Percentiles rank a stretch among this genome's conserved stretches.
phyloP scores from a whole-genome alignment of 2,888 invertebrate species.

The Atethmia centrago region DNA sequence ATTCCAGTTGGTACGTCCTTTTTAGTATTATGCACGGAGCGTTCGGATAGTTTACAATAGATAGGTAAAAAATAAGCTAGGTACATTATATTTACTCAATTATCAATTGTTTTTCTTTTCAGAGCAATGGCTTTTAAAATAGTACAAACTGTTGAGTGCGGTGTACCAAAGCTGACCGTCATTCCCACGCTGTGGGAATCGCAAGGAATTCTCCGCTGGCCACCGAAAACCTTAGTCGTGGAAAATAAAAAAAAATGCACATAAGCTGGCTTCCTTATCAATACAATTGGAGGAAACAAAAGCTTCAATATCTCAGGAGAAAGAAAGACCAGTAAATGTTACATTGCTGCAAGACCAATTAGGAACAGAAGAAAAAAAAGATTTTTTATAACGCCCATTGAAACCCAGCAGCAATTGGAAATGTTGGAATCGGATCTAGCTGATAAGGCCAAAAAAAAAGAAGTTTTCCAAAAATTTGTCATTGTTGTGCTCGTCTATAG shows the following conservation, averaged over 20 bases:
- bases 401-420: conserved; percentile 33
- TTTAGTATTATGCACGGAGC: conserved; percentile 21
- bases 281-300: conserved; percentile 35
- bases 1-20: conserved; percentile 18
- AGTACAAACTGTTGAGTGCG: conserved; percentile 22
- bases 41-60: conserved; percentile 18
- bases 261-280: conserved; percentile 32
- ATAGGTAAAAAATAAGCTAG: conserved; percentile 18
- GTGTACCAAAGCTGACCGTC: conserved; percentile 18
- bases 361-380: conserved; percentile 26
- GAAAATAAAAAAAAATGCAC: conserved; percentile 16
- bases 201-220: conserved; percentile 20
- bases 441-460: conserved; percentile 28
- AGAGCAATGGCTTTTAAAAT: conserved; percentile 22
- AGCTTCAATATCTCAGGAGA: conserved; percentile 26
- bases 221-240: conserved; percentile 14
- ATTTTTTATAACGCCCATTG: conserved; percentile 24
- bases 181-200: conserved; percentile 14
- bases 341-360: conserved; percentile 32
- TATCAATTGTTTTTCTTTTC: conserved; percentile 26
- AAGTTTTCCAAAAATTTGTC: conserved; percentile 21
- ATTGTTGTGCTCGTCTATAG: conserved; percentile 30
- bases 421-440: conserved; percentile 22
- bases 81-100: conserved; percentile 12
- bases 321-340: conserved; percentile 30